Evolutionary conservation across 2,888 invertebrate genomes (phyloP).

Genomic region (Agrotis exclamationis): DNA sequence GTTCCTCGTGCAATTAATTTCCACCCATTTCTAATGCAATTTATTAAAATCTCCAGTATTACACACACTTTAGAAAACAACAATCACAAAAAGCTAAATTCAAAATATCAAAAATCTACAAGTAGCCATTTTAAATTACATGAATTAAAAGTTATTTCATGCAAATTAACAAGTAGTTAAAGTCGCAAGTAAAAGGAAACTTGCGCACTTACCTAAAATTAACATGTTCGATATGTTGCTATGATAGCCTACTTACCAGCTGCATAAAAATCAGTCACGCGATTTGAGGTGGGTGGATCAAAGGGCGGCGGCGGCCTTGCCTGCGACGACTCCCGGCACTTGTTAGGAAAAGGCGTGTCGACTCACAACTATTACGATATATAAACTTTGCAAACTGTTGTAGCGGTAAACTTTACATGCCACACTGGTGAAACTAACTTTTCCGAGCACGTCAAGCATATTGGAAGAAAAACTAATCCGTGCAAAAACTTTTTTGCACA

Average conservation of each 20-base stretch:
- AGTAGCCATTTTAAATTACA: conserved; percentile 57
- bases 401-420: conserved; percentile 67
- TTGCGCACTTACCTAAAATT: conserved; percentile 63
- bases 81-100: conserved; percentile 26
- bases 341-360: conserved; percentile 91
- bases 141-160: conserved; percentile 38
- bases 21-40: conserved; percentile 68
- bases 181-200: conserved; percentile 47
- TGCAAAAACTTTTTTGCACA: conserved; percentile 5
- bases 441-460: conserved; percentile 1
- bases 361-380: conserved; percentile 83
- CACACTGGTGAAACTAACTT: conserved; percentile 30
- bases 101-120: conserved; percentile 33
- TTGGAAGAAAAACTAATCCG: conserved; percentile 23
- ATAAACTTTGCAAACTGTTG: conserved; percentile 70
- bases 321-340: conserved; percentile 90
- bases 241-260: conserved; percentile 73
- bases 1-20: conserved; percentile 70
- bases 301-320: conserved; percentile 90
- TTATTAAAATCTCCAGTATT: conserved; percentile 12
- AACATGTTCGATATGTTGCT: conserved; percentile 63
- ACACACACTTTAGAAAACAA: conserved; percentile 25
- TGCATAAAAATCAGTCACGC: conserved; percentile 88
- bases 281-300: conserved; percentile 91
- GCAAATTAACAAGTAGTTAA: conserved; percentile 20